These are phyloP conservation scores for Spodoptera exigua DNA, from an alignment of 2,888 invertebrate genomes.

Conservation along the genomic window DNA sequence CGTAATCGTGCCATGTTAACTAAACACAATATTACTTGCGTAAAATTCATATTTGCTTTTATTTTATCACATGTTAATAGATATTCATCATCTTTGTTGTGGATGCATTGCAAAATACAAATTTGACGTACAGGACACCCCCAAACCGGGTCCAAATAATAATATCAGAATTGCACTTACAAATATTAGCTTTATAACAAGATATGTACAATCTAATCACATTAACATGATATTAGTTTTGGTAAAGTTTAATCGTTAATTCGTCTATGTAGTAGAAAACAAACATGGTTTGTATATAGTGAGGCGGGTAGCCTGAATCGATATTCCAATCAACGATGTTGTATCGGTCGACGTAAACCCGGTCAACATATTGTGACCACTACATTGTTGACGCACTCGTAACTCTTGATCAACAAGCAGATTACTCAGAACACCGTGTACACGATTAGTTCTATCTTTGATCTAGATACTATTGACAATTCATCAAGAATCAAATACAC, in stretches of 20 bases:
- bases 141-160: no score
- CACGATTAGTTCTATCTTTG: constrained; percentile 28
- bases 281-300: constrained; percentile 25
- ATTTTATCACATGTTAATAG: no score
- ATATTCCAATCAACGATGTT: constrained; percentile 61
- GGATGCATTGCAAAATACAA: no score
- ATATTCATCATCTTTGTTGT: no score
- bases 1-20: no score
- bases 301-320: constrained; percentile 40
- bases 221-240: no score
- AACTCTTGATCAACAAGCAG: constrained; percentile 53
- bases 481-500: constrained; percentile 6
- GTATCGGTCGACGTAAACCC: constrained; percentile 41
- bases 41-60: no score
- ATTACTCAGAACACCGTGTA: constrained; percentile 42
- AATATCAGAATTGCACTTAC: no score
- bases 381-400: constrained; percentile 50
- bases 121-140: no score
- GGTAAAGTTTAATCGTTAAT: neutral
- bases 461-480: constrained; percentile 33
- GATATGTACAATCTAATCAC: no score
- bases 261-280: constrained; percentile 7
- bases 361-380: constrained; percentile 52
- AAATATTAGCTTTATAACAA: no score
- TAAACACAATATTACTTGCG: no score